phyloP scores from a whole-genome alignment of 2,797 vertebrate species.

The Neomorphus geoffroyi region DNA sequence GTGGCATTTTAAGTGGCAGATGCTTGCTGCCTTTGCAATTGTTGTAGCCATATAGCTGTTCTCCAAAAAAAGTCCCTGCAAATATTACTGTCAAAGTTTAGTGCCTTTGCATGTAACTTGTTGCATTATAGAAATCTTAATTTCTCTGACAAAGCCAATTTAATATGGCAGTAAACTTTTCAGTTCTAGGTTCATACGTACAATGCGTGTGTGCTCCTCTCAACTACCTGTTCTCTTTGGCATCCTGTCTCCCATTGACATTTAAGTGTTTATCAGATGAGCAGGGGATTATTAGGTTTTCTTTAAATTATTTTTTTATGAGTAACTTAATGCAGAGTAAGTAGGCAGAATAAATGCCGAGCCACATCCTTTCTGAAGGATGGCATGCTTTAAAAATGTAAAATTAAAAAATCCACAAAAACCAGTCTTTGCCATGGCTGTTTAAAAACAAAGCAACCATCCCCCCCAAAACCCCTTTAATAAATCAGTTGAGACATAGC shows the following conservation, averaged over 20 bases:
- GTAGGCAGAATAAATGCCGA: not conserved
- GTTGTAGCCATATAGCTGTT: not conserved
- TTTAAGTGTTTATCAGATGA: not conserved
- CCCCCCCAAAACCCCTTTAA: not conserved
- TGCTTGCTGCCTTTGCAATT: not conserved
- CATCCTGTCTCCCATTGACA: not conserved
- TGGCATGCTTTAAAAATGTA: not conserved
- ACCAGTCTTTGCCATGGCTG: not conserved
- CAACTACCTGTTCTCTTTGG: not conserved
- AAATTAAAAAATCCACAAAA: not conserved
- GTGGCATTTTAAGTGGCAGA: not conserved
- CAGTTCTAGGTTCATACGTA: not conserved
- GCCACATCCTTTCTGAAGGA: not conserved
- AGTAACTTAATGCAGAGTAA: not conserved
- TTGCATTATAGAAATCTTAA: not conserved
- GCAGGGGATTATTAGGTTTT: not conserved
- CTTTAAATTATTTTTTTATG: not conserved
- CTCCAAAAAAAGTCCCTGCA: not conserved
- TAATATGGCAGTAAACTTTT: not conserved
- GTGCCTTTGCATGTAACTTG: not conserved
- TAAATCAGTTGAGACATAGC: not conserved
- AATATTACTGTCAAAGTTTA: not conserved
- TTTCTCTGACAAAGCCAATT: not conserved
- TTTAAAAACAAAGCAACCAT: not conserved
- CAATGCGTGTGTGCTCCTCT: not conserved